Percentiles rank a stretch among this genome's conserved stretches.
phyloP scores from a whole-genome alignment of 2,888 invertebrate genomes.

The Oscheius sp. region DNA sequence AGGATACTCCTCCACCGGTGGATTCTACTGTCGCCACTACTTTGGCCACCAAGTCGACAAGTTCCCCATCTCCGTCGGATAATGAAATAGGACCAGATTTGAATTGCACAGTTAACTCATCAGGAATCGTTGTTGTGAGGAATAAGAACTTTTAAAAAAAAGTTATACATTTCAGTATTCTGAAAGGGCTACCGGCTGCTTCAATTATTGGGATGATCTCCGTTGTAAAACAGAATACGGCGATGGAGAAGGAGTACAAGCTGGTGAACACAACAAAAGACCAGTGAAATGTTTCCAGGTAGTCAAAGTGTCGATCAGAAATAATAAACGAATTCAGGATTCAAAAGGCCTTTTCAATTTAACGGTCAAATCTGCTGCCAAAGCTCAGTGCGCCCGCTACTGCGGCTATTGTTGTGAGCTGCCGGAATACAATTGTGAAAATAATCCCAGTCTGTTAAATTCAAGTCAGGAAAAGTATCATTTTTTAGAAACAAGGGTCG shows the following conservation, averaged over 20 bases:
- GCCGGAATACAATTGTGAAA: neutral
- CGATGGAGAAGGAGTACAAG: neutral
- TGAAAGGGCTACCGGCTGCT: constrained; percentile 3
- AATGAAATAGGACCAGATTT: neutral
- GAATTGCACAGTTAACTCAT: neutral
- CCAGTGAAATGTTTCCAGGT: neutral
- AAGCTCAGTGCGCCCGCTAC: neutral
- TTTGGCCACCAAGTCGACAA: too few species aligned
- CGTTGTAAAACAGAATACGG: neutral
- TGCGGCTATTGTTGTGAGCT: neutral
- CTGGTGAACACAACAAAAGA: neutral
- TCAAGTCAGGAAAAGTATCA: neutral
- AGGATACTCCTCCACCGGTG: too few species aligned
- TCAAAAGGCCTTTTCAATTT: neutral
- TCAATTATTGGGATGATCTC: neutral
- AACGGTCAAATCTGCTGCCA: neutral
- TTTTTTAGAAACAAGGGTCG: neutral
- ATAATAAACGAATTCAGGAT: neutral
- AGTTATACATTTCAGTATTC: neutral
- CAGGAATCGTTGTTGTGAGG: neutral
- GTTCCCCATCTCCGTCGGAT: neutral
- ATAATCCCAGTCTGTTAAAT: neutral
- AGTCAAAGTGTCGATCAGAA: too few species aligned
- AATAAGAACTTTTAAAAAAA: neutral
- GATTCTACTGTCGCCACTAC: too few species aligned